Percentiles rank a stretch among this genome's conserved stretches.
Evolutionary conservation across 2,888 invertebrate species (phyloP).

Genomic region (Calliscelio sp.): DNA sequence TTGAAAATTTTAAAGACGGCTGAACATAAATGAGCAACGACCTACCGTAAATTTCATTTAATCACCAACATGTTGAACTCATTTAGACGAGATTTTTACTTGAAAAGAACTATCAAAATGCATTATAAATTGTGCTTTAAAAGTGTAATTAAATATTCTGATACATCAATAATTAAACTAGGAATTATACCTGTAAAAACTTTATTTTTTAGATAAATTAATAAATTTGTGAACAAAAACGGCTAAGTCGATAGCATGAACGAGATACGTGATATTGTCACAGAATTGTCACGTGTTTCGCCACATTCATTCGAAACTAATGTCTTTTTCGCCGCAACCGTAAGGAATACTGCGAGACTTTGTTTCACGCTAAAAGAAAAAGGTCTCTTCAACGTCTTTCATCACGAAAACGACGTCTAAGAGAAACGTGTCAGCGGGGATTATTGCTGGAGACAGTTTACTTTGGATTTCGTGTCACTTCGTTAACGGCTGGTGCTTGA

Average conservation of each 20-base stretch:
- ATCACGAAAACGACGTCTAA: conserved; percentile 70
- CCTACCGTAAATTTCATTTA: background rate
- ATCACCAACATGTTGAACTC: background rate
- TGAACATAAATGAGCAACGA: background rate
- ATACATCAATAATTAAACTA: no score
- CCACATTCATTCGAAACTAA: conserved; percentile 56
- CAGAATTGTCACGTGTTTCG: conserved; percentile 43
- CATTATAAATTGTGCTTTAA: background rate
- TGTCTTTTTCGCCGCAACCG: conserved; percentile 50
- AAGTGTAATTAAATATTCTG: background rate
- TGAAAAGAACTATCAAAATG: background rate
- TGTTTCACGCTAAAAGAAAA: conserved; percentile 61
- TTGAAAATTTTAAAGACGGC: background rate
- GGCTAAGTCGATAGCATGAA: conserved; percentile 29
- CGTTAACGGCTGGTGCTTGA: conserved; percentile 70
- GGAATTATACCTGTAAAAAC: no score
- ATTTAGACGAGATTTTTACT: background rate
- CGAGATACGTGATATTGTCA: conserved; percentile 36
- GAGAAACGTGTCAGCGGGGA: conserved; percentile 70
- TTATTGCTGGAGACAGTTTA: conserved; percentile 72
- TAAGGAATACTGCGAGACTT: conserved; percentile 53
- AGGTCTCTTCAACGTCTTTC: conserved; percentile 66
- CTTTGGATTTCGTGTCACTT: conserved; percentile 74
- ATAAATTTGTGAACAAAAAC: conserved; percentile 15
- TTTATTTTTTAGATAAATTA: background rate